Evolutionary conservation across 2,113 vertebrate genomes (phyloP).

Genomic region (Mola mola): DNA sequence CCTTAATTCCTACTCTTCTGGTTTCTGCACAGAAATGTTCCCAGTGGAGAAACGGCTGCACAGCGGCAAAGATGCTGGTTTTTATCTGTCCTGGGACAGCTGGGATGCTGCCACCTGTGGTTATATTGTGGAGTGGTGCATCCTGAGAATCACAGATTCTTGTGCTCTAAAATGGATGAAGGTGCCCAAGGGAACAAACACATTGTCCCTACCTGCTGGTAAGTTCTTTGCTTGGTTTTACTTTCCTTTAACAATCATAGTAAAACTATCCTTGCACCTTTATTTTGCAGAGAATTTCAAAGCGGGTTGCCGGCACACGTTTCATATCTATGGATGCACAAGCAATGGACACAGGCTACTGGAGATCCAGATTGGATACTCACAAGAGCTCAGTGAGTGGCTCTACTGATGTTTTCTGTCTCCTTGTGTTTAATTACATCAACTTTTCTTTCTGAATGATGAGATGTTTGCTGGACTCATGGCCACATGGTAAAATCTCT

Average conservation of each 20-base stretch:
- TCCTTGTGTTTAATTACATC: no score
- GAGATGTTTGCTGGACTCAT: no score
- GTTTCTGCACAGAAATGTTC: slow-evolving; percentile 13
- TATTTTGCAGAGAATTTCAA: slow-evolving; percentile 50
- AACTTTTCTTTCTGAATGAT: no score
- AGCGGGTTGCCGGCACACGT: slow-evolving; percentile 62
- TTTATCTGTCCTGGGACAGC: slow-evolving; percentile 59
- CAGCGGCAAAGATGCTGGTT: slow-evolving; percentile 31
- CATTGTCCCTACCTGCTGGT: slow-evolving; percentile 58
- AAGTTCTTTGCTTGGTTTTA: background rate
- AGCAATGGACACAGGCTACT: slow-evolving; percentile 48
- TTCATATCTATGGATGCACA: slow-evolving; percentile 72
- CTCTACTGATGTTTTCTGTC: no score
- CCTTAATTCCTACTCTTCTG: no score
- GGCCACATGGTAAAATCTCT: no score
- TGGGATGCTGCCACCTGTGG: slow-evolving; percentile 57
- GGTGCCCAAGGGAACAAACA: slow-evolving; percentile 43
- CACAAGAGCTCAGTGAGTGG: slow-evolving; percentile 65
- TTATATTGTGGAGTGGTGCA: slow-evolving; percentile 74
- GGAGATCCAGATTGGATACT: slow-evolving; percentile 69
- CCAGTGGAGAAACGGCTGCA: slow-evolving; percentile 14
- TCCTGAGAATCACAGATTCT: slow-evolving; percentile 5
- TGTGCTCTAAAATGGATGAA: slow-evolving; percentile 63
- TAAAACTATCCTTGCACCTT: background rate
- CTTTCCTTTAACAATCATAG: background rate